Base-by-base conservation (phyloP, 2,797 vertebrate genomes). In the Malacoctenus gilli region DNA sequence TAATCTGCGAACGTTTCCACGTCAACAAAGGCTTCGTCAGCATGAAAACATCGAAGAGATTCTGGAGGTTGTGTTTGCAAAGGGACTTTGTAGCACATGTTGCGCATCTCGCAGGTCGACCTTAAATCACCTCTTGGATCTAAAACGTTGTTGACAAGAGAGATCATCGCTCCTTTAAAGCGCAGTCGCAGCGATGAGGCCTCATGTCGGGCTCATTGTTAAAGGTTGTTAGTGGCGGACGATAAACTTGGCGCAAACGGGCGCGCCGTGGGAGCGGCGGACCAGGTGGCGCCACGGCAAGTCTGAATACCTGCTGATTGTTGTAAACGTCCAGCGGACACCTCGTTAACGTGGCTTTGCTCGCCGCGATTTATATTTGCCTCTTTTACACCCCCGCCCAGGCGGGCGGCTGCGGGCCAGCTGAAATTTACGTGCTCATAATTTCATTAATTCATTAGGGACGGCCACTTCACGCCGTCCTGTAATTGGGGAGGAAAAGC, bases 361-460 rank as follows among this genome's bases (percentile, higher is more conserved):
- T 55, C 65, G 47, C 32, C 15, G 21, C 2, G 13, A 28, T 22
- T 50, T 50, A 42, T 5, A 0, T 9, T 23, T 18, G 47, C 32
- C 35, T 43, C n/a, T 38, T 69, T 44, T 49, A 22, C 38, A 34
- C 21, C 46, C n/a, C 59, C 51, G 49, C 52, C 22, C 18, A 62
- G 50, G 54, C 6, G 1, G 28, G 51, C 68, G 77, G 55, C 39
- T 20, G 49, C 10, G 51, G 32, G 28, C 60, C 73, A 62, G 38
- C 18, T 20, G 34, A 20, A 67, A 40, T 76, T 69, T 72, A 66
- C 63, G 63, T 59, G 42, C 21, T 57, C 14, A 36, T 57, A 52
- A 61, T 53, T 62, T 52, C 32, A 53, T 66, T 23, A 52, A 21
- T 61, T 80, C 15, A 61, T 72, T 72, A 72, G 47, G 36, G 25